Conservation (phyloP, 2,797 vertebrate species). For the Alauda arvensis region DNA sequence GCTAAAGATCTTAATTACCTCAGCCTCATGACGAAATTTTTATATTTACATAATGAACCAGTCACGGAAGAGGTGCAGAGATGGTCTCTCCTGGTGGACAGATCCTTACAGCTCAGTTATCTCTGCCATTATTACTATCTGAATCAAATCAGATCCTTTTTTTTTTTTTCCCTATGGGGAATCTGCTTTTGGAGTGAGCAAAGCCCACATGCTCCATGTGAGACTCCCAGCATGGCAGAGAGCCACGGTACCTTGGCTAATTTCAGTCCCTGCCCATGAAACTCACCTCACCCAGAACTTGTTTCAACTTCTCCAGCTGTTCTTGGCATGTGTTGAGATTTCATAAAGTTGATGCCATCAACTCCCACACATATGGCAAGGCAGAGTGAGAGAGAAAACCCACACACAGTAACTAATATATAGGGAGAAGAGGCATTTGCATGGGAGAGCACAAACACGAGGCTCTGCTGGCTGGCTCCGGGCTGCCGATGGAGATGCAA, state of each 20-base stretch:
- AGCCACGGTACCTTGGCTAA: constrained; percentile 63
- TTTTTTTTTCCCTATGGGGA: constrained; percentile 9
- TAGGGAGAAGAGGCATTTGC: constrained; percentile 46
- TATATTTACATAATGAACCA: constrained; percentile 27
- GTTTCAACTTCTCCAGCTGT: constrained; percentile 79
- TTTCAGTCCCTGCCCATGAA: constrained; percentile 76
- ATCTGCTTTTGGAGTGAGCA: background rate
- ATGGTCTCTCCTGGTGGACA: constrained; percentile 23
- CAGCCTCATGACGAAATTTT: constrained; percentile 15
- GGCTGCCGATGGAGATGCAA: constrained; percentile 22
- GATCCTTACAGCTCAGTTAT: background rate
- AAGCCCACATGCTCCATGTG: constrained; percentile 24
- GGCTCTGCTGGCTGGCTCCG: background rate
- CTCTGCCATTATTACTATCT: background rate
- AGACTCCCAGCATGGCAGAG: constrained; percentile 61
- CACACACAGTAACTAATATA: constrained; percentile 57
- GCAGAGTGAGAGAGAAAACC: constrained; percentile 60
- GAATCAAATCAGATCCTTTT: background rate
- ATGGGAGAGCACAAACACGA: constrained; percentile 47
- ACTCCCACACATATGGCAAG: constrained; percentile 74
- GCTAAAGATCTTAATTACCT: constrained; percentile 26
- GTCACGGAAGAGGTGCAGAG: background rate
- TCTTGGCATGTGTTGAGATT: constrained; percentile 73
- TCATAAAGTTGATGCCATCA: constrained; percentile 74
- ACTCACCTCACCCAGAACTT: constrained; percentile 83